phyloP scores from a whole-genome alignment of 2,113 vertebrate genomes.

The Clupea harengus region DNA sequence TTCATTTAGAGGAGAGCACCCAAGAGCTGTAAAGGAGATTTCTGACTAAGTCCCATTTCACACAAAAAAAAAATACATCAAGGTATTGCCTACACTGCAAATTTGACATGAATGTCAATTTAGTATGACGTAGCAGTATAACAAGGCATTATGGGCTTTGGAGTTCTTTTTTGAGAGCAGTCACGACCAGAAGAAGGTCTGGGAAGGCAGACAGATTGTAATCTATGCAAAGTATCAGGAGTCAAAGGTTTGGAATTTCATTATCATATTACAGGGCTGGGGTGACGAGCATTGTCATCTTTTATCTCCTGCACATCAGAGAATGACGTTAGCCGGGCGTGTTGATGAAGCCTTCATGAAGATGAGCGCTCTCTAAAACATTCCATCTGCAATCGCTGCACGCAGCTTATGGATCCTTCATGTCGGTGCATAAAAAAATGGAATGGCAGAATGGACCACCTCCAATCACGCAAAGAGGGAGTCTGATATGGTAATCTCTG shows the following conservation, averaged over 20 bases:
- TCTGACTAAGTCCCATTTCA: not conserved
- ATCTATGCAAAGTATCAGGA: conserved; percentile 23
- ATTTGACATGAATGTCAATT: not conserved
- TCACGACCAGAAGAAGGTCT: not conserved
- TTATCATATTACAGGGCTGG: conserved; percentile 32
- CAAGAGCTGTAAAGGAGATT: not conserved
- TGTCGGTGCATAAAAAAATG: not conserved
- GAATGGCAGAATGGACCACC: not conserved
- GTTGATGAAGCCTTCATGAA: conserved; percentile 33
- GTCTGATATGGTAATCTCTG: conserved; percentile 1
- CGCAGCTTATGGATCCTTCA: conserved; percentile 5
- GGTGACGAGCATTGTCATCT: conserved; percentile 28
- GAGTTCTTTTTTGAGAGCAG: conserved; percentile 18
- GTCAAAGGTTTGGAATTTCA: conserved; percentile 34
- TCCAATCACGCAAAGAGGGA: not conserved
- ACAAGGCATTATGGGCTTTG: not conserved
- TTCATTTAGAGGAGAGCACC: not conserved
- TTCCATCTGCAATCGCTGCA: conserved; percentile 31
- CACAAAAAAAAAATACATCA: not conserved
- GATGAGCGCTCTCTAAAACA: conserved; percentile 3
- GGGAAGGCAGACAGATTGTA: conserved; percentile 30
- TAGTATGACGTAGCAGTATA: not conserved
- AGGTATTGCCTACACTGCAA: conserved; percentile 11
- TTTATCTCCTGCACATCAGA: not conserved
- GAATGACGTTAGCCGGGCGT: conserved; percentile 21